Percentiles rank a stretch among this genome's conserved stretches.
phyloP scores from a whole-genome alignment of 2,113 vertebrate species.

The Megalops atlanticus region DNA sequence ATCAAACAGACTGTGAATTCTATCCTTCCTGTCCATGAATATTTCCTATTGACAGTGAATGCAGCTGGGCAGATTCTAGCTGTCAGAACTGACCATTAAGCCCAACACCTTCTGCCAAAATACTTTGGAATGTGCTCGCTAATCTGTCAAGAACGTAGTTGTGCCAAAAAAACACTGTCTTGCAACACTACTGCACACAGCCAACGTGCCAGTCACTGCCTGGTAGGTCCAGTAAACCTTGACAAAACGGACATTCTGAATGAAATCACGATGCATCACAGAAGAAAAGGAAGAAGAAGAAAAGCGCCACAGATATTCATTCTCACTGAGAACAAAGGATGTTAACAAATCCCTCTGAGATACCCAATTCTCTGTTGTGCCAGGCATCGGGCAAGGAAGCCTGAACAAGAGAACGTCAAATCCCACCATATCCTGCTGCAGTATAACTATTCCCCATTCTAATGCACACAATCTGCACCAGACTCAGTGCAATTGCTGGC shows the following conservation, averaged over 20 bases:
- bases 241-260: neutral
- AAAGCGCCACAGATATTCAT: neutral
- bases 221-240: neutral
- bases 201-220: neutral
- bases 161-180: too few relatives aligned
- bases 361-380: neutral
- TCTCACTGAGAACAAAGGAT: neutral
- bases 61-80: too few relatives aligned
- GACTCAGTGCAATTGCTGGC: neutral
- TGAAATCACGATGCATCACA: neutral
- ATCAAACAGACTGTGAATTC: too few relatives aligned
- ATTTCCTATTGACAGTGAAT: too few relatives aligned
- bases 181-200: too few relatives aligned
- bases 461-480: neutral
- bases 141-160: too few relatives aligned
- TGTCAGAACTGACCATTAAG: too few relatives aligned
- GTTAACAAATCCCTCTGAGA: constrained; percentile 6
- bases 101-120: too few relatives aligned
- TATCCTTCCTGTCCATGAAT: too few relatives aligned
- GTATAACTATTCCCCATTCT: neutral
- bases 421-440: neutral
- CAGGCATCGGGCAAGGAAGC: neutral
- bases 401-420: neutral
- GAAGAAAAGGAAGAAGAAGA: neutral
- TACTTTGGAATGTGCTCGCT: too few relatives aligned